Evolutionary conservation across 2,888 invertebrate genomes (phyloP), one percentile per base, ranked within the genome.

Genomic region (Electrophaes corylata): DNA sequence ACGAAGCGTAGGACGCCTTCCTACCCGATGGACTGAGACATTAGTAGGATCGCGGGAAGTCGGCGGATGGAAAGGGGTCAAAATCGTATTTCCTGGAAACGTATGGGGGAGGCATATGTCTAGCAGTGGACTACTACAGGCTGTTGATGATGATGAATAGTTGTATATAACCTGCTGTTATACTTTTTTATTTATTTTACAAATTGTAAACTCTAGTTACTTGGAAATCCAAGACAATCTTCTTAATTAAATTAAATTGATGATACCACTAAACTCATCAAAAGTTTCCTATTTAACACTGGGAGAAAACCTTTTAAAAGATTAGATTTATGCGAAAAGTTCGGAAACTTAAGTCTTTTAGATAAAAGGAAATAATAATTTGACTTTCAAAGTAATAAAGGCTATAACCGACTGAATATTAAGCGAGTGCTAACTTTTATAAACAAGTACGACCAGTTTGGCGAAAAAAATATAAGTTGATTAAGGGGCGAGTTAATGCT

Each of bases 251-350:
- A 57, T 57, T 60, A 55, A 63, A 64, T 59, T 69, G 68, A 68
- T 69, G 56, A 66, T 65, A 71, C 63, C 64, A 65, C 62, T 63
- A 67, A 58, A 67, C 66, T 72, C 66, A 71, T 70, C 63, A 65
- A 72, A 81, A 78, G 70, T 79, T 79, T 72, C 20, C 65, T 66
- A 66, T 71, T 78, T 74, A 73, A 69, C 67, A 72, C 65, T 61
- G 67, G 67, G 69, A 67, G 71, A 65, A 71, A 75, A 68, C 65
- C 70, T 73, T 75, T 73, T 70, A 70, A 71, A 70, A 75, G 66
- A 74, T 73, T 62, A 72, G 60, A 73, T 76, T 76, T 76, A 80
- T 76, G 71, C 66, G 66, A 65, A 78, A 81, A 79, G 72, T 81
- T 49, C 37, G 54, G 54, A 61, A 71, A 67, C 65, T 69, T 62